phyloP scores from a whole-genome alignment of 2,888 invertebrate species.

The Chalcosyrphus nemorum region DNA sequence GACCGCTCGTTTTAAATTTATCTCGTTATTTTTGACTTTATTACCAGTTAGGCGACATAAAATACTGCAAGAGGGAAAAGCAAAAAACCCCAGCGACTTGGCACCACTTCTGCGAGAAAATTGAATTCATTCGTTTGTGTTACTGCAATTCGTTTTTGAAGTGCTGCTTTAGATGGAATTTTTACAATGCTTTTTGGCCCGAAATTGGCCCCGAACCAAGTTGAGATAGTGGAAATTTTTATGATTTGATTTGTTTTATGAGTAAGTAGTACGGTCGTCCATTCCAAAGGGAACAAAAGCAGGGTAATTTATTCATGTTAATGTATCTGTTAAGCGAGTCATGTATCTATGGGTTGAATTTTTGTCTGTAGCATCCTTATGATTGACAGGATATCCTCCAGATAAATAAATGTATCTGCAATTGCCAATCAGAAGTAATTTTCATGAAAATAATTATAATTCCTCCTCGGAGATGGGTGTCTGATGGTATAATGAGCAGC shows the following conservation, averaged over 20 bases:
- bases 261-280: too few species aligned
- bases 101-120: conserved; percentile 28
- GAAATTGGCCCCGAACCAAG: background rate
- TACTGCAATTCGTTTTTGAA: background rate
- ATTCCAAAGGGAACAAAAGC: too few species aligned
- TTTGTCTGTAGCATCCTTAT: too few species aligned
- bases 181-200: background rate
- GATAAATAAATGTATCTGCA: background rate
- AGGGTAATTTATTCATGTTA: too few species aligned
- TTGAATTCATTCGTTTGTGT: conserved; percentile 20
- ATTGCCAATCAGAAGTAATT: conserved; percentile 14
- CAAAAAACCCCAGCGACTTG: conserved; percentile 22
- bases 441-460: conserved; percentile 4
- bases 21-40: conserved; percentile 39
- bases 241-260: background rate
- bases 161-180: background rate
- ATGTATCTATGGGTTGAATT: too few species aligned
- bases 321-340: too few species aligned
- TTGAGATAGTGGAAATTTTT: background rate
- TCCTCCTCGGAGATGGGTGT: too few species aligned
- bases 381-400: too few species aligned
- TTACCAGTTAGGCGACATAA: conserved; percentile 20
- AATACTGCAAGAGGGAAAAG: background rate
- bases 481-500: too few species aligned
- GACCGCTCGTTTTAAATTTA: conserved; percentile 27